Evolutionary conservation across 2,888 invertebrate species (phyloP).

Genomic region (Metopia argyrocephala): DNA sequence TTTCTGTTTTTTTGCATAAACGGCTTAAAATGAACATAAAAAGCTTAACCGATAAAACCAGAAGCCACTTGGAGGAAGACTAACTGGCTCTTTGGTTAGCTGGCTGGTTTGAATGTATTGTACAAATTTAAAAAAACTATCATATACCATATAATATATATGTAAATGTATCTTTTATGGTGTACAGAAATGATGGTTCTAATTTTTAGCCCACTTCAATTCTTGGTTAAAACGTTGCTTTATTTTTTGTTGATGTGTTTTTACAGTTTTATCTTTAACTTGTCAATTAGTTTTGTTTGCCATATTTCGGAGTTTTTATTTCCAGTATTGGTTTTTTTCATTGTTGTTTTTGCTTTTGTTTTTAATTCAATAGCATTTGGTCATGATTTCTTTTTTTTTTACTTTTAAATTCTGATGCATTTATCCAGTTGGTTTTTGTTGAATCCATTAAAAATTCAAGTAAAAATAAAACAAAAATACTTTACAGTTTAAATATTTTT

Average conservation of each 20-base stretch:
- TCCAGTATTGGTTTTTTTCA: background rate
- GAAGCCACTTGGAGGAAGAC: background rate
- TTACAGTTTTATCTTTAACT: constrained; percentile 28
- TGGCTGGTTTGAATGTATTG: background rate
- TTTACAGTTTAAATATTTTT: constrained; percentile 23
- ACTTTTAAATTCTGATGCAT: no score
- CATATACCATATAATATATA: no score
- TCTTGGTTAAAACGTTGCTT: background rate
- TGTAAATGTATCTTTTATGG: background rate
- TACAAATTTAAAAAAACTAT: background rate
- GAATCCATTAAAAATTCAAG: constrained; percentile 36
- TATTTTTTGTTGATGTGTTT: background rate
- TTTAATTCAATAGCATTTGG: constrained; percentile 18
- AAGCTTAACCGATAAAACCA: background rate
- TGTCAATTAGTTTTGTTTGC: constrained; percentile 50
- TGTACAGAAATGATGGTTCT: background rate
- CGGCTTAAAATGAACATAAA: background rate
- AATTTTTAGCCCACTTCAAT: background rate
- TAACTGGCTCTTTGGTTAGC: background rate
- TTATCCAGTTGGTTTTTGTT: constrained; percentile 2
- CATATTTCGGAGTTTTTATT: constrained; percentile 28
- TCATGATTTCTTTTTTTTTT: background rate
- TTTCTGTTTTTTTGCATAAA: background rate
- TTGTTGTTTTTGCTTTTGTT: background rate
- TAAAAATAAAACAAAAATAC: constrained; percentile 25